These are phyloP conservation scores for Axis porcinus DNA, from an alignment of 2,113 vertebrate species.

Conservation along the genomic window DNA sequence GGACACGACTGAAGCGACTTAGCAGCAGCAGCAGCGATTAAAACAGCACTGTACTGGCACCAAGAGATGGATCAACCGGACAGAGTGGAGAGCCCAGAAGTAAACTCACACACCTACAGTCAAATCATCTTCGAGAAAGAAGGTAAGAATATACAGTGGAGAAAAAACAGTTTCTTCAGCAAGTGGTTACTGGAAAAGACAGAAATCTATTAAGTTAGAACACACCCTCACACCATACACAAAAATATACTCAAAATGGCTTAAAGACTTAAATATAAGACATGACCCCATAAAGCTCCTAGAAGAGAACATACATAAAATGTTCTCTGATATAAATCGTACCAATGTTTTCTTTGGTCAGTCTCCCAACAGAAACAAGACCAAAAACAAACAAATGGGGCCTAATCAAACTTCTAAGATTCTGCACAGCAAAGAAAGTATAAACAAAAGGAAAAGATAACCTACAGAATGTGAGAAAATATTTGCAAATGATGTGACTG, in stretches of 20 bases:
- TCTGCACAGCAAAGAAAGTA: background rate
- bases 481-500: background rate
- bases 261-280: background rate
- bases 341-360: background rate
- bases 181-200: background rate
- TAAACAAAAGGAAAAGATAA: background rate
- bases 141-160: background rate
- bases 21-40: background rate
- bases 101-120: background rate
- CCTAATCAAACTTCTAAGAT: background rate
- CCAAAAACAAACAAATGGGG: background rate
- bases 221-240: background rate
- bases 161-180: background rate
- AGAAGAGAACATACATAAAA: background rate
- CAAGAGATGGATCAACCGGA: background rate
- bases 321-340: background rate
- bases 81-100: background rate
- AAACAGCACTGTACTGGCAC: background rate
- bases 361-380: background rate
- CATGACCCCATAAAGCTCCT: background rate
- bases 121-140: background rate
- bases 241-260: background rate
- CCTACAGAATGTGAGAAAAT: background rate
- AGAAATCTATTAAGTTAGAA: background rate
- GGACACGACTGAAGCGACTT: no score